Conservation (phyloP, 1,140 invertebrate species). For the Aphelinus atriplicis region DNA sequence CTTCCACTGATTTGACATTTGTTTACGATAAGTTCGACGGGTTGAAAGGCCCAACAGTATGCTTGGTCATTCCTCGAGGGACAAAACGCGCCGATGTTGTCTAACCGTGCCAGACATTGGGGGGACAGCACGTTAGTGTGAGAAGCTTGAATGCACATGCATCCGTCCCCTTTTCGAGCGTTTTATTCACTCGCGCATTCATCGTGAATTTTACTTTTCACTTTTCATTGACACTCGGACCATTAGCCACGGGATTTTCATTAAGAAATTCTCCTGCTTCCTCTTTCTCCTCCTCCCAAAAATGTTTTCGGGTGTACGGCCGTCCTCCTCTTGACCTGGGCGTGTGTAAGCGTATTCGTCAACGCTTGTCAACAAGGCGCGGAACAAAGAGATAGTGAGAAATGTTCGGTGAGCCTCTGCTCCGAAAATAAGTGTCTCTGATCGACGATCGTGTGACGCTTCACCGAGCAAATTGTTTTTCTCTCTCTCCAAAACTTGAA, state of each 20-base stretch:
- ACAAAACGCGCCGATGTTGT: conserved; percentile 36
- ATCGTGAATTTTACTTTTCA: conserved; percentile 46
- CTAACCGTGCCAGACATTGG: not conserved
- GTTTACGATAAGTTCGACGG: conserved; percentile 28
- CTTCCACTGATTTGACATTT: conserved; percentile 33
- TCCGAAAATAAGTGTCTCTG: too few relatives aligned
- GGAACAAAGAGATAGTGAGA: too few relatives aligned
- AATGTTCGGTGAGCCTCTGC: too few relatives aligned
- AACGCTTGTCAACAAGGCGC: conserved; percentile 28
- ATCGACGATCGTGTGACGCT: too few relatives aligned
- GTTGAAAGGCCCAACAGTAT: conserved; percentile 2
- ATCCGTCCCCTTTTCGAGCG: conserved; percentile 44
- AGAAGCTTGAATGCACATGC: not conserved
- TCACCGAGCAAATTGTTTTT: too few relatives aligned
- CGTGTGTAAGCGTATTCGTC: conserved; percentile 19
- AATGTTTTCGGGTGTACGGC: conserved; percentile 17
- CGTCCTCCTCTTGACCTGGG: conserved; percentile 29
- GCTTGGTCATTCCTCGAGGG: conserved; percentile 46
- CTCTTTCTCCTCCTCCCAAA: conserved; percentile 27
- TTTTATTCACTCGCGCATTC: conserved; percentile 44
- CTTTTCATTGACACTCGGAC: conserved; percentile 48
- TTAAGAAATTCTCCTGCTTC: conserved; percentile 28
- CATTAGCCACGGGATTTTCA: conserved; percentile 46
- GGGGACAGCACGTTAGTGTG: not conserved
- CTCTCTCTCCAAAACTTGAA: too few relatives aligned